Conservation (phyloP, 2,113 vertebrate species). For the Oreocharis arfaki region DNA sequence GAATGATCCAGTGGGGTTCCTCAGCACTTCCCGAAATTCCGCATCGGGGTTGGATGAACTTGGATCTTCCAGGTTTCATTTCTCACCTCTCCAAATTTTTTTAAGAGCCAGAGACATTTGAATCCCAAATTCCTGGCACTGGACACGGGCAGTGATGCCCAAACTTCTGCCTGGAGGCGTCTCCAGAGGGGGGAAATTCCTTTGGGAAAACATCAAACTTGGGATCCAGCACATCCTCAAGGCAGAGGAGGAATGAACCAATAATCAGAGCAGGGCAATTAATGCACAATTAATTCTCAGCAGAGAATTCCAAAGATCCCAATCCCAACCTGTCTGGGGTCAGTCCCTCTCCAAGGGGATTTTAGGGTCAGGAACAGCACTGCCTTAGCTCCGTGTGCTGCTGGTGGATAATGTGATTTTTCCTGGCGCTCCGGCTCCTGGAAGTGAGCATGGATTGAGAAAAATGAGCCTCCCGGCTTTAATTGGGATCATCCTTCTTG, state of each 20-base stretch:
- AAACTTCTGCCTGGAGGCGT: neutral
- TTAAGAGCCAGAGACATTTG: neutral
- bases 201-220: neutral
- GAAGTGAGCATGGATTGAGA: neutral
- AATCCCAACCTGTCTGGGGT: neutral
- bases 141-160: fast-evolving
- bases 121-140: fast-evolving
- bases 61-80: neutral
- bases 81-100: neutral
- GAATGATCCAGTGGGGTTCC: neutral
- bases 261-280: neutral
- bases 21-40: neutral
- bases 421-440: fast-evolving
- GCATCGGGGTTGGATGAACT: fast-evolving
- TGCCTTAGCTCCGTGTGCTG: neutral
- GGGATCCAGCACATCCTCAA: neutral
- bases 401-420: neutral
- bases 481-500: neutral
- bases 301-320: neutral
- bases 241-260: neutral
- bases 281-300: fast-evolving
- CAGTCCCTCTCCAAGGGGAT: neutral
- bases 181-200: neutral
- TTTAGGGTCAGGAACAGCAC: neutral
- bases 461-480: neutral